Evolutionary conservation across 2,797 vertebrate species (phyloP).

Genomic region (Momotus momota): DNA sequence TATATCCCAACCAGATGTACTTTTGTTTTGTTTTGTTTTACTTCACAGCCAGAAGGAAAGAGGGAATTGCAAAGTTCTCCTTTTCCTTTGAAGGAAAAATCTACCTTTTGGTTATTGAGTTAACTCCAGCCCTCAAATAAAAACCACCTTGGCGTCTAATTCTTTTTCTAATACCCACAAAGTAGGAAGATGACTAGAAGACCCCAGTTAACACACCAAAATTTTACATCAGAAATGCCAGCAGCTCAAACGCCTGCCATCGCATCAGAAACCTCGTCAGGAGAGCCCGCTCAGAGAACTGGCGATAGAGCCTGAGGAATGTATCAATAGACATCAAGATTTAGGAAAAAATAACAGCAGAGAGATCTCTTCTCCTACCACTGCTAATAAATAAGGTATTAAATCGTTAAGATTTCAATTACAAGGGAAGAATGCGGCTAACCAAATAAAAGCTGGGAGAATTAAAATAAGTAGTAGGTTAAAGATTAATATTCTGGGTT

Average conservation of each 20-base stretch:
- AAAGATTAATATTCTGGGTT: slow-evolving; percentile 84
- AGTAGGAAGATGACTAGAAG: neutral
- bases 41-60: slow-evolving; percentile 24
- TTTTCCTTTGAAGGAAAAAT: neutral
- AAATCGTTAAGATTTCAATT: slow-evolving; percentile 79
- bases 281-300: neutral
- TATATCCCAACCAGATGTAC: slow-evolving; percentile 35
- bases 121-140: neutral
- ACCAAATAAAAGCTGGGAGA: slow-evolving; percentile 60
- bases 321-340: slow-evolving; percentile 37
- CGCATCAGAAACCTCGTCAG: neutral
- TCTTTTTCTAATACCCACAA: neutral
- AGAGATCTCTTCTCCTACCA: slow-evolving; percentile 7
- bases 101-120: neutral
- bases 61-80: neutral
- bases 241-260: neutral
- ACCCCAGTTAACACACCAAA: neutral
- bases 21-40: neutral
- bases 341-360: slow-evolving; percentile 54
- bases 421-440: slow-evolving; percentile 68
- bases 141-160: neutral
- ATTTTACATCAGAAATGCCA: neutral
- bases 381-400: slow-evolving; percentile 63
- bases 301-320: neutral
- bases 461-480: slow-evolving; percentile 79